Evolutionary conservation across 2,113 vertebrate genomes (phyloP).

Genomic region (Gallinago media): DNA sequence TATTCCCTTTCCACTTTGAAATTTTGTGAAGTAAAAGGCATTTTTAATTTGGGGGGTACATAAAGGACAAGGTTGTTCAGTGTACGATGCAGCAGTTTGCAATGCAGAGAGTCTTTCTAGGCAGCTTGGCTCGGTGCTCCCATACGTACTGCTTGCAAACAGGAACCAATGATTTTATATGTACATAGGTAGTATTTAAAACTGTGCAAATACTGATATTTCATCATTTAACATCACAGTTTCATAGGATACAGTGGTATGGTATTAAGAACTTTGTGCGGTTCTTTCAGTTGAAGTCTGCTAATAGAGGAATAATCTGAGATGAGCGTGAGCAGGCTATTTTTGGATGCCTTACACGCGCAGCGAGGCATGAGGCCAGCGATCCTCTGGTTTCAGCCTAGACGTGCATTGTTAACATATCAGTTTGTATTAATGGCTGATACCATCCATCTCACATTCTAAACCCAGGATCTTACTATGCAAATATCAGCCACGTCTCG

Average conservation of each 20-base stretch:
- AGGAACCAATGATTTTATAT: neutral
- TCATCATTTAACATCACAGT: neutral
- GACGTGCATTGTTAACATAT: neutral
- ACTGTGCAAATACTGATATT: neutral
- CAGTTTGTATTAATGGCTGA: neutral
- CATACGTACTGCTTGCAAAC: neutral
- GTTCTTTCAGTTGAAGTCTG: neutral
- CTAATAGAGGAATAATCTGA: neutral
- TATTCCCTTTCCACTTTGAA: neutral
- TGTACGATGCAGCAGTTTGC: neutral
- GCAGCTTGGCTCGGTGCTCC: neutral
- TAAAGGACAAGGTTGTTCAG: neutral
- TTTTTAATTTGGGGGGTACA: neutral
- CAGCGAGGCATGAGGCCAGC: neutral
- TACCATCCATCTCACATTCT: neutral
- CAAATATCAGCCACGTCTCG: neutral
- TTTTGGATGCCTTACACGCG: slow-evolving; percentile 12
- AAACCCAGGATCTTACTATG: neutral
- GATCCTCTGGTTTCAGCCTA: neutral
- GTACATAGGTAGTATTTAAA: neutral
- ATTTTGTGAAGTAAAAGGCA: neutral
- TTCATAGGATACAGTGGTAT: neutral
- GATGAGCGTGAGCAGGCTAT: slow-evolving; percentile 10
- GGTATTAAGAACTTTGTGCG: neutral
- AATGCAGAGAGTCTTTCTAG: neutral